These are phyloP conservation scores for Corythoichthys intestinalis DNA, from an alignment of 2,113 vertebrate genomes.

Conservation along the genomic window DNA sequence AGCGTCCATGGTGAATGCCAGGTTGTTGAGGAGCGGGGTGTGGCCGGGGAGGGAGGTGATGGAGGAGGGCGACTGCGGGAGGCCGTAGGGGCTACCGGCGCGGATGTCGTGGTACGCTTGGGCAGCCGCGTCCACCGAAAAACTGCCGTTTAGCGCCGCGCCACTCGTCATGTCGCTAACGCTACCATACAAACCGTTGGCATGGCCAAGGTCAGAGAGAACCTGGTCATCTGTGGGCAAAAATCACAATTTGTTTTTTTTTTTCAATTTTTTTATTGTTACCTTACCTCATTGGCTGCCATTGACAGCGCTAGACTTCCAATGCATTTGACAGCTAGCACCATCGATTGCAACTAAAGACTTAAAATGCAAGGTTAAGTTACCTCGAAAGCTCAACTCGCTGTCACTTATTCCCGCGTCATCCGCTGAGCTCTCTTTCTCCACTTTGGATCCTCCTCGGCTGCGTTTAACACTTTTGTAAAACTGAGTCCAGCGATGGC, in stretches of 20 bases:
- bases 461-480: conserved; percentile 93
- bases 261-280: no score
- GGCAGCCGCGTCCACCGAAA: conserved; percentile 84
- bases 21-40: conserved; percentile 87
- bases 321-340: no score
- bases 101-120: conserved; percentile 91
- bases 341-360: no score
- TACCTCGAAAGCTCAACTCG: conserved; percentile 96
- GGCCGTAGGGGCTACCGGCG: conserved; percentile 88
- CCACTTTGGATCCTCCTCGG: conserved; percentile 82
- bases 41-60: conserved; percentile 90
- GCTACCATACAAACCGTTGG: conserved; percentile 85
- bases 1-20: conserved; percentile 90
- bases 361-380: conserved; percentile 8
- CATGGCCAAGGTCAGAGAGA: conserved; percentile 90
- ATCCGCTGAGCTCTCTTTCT: conserved; percentile 94
- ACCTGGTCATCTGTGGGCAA: conserved; percentile 89
- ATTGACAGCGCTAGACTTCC: no score
- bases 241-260: conserved; percentile 7
- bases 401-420: conserved; percentile 96
- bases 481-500: conserved; percentile 97
- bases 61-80: conserved; percentile 94
- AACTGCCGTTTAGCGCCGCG: conserved; percentile 84
- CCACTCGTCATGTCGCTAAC: conserved; percentile 81
- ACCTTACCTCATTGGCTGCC: no score